Percentiles rank a stretch among this genome's conserved stretches.
These are phyloP conservation scores for Drosophila merina DNA, from an alignment of 2,888 invertebrate genomes.

Conservation along the genomic window DNA sequence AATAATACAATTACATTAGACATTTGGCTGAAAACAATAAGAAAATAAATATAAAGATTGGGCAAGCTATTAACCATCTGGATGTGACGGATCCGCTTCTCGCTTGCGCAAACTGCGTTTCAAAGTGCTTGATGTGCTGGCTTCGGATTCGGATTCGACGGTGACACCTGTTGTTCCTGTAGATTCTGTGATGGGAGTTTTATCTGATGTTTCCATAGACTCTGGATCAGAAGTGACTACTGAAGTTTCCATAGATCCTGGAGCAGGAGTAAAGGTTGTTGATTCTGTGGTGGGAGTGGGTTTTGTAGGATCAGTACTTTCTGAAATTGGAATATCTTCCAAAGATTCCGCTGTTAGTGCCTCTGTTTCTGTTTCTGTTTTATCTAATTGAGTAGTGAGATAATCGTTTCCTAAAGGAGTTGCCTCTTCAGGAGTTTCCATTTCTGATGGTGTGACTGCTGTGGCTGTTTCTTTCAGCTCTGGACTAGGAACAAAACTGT, in stretches of 20 bases:
- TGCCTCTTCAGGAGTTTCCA: not conserved
- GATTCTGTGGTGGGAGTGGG: not conserved
- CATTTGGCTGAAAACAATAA: not conserved
- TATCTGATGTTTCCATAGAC: not conserved
- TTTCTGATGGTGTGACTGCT: not conserved
- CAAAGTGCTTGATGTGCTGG: constrained; percentile 13
- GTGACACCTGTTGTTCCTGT: constrained; percentile 68
- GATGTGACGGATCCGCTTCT: constrained; percentile 42
- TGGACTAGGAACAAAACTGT: not conserved
- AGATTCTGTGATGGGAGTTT: constrained; percentile 1
- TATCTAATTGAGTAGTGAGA: not conserved
- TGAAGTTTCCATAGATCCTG: not conserved
- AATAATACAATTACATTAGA: not conserved
- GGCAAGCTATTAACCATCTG: constrained; percentile 68
- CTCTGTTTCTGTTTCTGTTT: not conserved
- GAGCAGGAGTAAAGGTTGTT: not conserved
- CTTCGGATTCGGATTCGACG: constrained; percentile 18
- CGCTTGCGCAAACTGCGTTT: constrained; percentile 32
- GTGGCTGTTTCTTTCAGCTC: not conserved
- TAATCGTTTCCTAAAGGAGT: not conserved
- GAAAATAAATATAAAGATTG: constrained; percentile 21
- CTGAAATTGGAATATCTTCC: not conserved
- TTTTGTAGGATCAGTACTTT: not conserved
- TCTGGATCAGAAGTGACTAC: not conserved
- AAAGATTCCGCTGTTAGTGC: not conserved